Conservation (phyloP, 2,797 vertebrate genomes). For the Phrynocephalus forsythii region DNA sequence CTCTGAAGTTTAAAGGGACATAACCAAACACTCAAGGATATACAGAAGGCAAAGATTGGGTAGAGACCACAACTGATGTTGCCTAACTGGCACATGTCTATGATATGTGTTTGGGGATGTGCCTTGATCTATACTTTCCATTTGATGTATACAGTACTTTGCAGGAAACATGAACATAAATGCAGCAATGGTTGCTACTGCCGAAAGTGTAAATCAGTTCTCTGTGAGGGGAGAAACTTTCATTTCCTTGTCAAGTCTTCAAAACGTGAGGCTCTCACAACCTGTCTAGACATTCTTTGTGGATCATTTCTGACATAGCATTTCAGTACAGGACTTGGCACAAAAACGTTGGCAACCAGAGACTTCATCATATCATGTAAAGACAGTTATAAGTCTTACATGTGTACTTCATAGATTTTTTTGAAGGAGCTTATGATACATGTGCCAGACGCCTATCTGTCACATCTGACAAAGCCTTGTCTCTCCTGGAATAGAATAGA, state of each 20-base stretch:
- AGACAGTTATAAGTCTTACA: neutral
- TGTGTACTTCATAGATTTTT: neutral
- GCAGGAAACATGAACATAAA: conserved; percentile 1
- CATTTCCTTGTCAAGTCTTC: conserved; percentile 1
- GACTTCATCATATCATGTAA: neutral
- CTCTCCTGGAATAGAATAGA: too few species aligned
- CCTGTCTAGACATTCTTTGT: neutral
- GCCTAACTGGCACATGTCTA: neutral
- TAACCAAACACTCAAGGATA: neutral
- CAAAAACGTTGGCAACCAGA: neutral
- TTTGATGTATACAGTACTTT: neutral
- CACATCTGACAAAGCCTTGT: neutral
- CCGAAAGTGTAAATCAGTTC: neutral
- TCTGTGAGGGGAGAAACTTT: neutral
- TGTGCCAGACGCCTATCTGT: neutral
- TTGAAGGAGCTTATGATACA: neutral
- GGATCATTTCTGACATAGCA: neutral
- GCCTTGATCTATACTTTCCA: neutral
- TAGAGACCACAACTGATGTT: neutral
- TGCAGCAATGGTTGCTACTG: neutral
- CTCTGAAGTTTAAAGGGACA: neutral
- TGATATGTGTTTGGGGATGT: neutral
- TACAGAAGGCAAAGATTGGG: neutral
- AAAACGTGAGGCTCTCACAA: neutral
- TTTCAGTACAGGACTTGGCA: conserved; percentile 6